Conservation (phyloP, 2,888 invertebrate species). For the Oegoconia quadripuncta region DNA sequence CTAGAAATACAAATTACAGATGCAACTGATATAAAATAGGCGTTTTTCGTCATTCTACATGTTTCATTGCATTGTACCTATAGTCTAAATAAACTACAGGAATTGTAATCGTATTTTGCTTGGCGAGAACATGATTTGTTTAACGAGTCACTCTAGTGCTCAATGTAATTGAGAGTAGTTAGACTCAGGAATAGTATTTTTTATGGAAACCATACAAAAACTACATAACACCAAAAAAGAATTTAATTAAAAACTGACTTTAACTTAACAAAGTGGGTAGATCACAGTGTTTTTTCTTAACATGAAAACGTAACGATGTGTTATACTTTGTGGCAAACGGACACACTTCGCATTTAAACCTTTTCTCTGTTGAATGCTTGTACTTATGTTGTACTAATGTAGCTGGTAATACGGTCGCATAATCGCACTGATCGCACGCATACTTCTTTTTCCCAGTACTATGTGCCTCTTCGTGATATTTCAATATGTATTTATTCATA, state of each 20-base stretch:
- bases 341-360: slow-evolving; percentile 70
- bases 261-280: slow-evolving; percentile 55
- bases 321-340: slow-evolving; percentile 71
- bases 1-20: no score
- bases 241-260: slow-evolving; percentile 28
- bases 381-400: slow-evolving; percentile 69
- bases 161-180: no score
- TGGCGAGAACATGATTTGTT: no score
- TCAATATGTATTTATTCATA: slow-evolving; percentile 68
- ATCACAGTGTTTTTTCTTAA: slow-evolving; percentile 73
- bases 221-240: slow-evolving; percentile 49
- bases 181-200: background rate
- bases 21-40: no score
- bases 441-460: slow-evolving; percentile 61
- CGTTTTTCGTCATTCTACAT: no score
- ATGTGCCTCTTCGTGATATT: slow-evolving; percentile 67
- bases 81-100: no score
- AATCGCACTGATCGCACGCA: slow-evolving; percentile 63
- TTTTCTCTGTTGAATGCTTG: slow-evolving; percentile 65
- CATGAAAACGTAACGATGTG: slow-evolving; percentile 67
- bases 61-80: no score
- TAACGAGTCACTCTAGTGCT: no score
- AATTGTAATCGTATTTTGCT: no score
- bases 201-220: slow-evolving; percentile 21
- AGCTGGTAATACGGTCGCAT: slow-evolving; percentile 63